Evolutionary conservation across 2,113 vertebrate species (phyloP).

Genomic region (Vicugna pacos): DNA sequence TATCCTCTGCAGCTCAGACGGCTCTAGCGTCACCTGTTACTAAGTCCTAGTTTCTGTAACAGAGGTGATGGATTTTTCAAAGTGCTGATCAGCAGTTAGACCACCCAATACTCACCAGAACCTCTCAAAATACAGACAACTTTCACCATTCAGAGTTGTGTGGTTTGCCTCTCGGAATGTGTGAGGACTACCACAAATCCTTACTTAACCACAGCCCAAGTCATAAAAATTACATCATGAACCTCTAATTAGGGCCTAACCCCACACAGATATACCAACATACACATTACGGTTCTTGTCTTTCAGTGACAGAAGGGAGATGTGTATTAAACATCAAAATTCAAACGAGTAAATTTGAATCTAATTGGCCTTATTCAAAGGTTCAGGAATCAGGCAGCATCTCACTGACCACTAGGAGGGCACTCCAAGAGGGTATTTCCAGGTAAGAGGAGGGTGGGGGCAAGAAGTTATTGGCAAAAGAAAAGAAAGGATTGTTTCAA

Average conservation of each 20-base stretch:
- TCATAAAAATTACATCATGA: background rate
- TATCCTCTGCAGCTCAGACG: background rate
- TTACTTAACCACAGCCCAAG: background rate
- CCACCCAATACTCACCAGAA: background rate
- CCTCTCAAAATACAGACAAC: background rate
- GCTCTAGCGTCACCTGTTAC: background rate
- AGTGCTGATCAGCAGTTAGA: background rate
- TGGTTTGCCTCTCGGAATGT: slow-evolving; percentile 36
- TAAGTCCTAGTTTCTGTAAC: background rate
- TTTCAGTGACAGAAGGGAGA: background rate
- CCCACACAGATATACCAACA: background rate
- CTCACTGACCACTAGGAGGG: background rate
- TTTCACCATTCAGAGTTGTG: background rate
- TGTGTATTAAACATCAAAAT: background rate
- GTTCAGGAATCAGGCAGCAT: background rate
- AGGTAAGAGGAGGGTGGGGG: background rate
- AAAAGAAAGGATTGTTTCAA: background rate
- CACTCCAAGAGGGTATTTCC: background rate
- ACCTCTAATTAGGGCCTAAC: background rate
- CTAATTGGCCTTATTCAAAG: background rate
- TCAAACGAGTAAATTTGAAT: background rate
- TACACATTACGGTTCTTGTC: background rate
- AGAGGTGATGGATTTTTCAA: background rate
- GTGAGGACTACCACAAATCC: slow-evolving; percentile 62
- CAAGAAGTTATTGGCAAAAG: background rate